Evolutionary conservation across 2,888 invertebrate species (phyloP).

Genomic region (Melikaiella ostensackeni): DNA sequence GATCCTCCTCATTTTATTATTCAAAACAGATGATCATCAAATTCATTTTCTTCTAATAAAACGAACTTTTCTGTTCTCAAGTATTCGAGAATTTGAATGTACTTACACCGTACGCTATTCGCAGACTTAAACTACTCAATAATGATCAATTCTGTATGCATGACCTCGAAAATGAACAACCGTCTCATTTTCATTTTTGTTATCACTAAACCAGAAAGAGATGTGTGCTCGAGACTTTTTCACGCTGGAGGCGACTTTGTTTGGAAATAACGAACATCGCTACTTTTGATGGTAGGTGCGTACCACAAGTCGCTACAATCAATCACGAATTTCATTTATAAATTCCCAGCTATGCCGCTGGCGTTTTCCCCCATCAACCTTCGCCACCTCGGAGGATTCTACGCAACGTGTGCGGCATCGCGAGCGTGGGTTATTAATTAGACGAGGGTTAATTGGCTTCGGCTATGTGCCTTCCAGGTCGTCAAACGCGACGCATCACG

Average conservation of each 20-base stretch:
- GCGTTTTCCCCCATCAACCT: constrained; percentile 32
- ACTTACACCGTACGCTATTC: too few relatives aligned
- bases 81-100: too few relatives aligned
- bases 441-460: constrained; percentile 61
- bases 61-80: too few relatives aligned
- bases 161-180: background rate
- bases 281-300: constrained; percentile 29
- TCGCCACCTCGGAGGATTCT: constrained; percentile 17
- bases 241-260: constrained; percentile 9
- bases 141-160: too few relatives aligned
- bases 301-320: constrained; percentile 44
- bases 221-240: constrained; percentile 5
- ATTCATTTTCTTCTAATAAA: background rate
- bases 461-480: constrained; percentile 42
- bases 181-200: background rate
- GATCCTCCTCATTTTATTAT: background rate
- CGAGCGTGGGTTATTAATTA: constrained; percentile 63
- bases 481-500: constrained; percentile 54
- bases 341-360: constrained; percentile 34
- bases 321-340: constrained; percentile 48
- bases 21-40: background rate
- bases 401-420: constrained; percentile 47
- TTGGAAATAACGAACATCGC: constrained; percentile 8
- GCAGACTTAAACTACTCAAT: too few relatives aligned
- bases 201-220: background rate